A percentile compares a stretch with the other conserved stretches of the same genome.
Conservation (phyloP, 2,797 vertebrate species). For the Anguilla pacifica region DNA sequence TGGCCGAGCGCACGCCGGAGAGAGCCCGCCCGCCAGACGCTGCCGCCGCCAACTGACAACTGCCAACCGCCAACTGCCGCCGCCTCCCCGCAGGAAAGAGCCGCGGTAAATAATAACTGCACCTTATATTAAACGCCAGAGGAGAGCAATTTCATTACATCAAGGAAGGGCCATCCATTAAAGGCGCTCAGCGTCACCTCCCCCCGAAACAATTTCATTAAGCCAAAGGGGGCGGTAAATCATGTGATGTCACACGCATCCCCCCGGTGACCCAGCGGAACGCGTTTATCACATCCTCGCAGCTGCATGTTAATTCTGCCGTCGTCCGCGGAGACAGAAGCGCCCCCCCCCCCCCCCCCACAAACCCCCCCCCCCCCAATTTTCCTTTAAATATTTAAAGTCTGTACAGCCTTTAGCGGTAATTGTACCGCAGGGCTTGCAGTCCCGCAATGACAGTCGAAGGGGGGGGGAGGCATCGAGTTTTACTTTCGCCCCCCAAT, state of each 20-base stretch:
- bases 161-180: conserved; percentile 87
- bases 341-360: conserved; percentile 7
- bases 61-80: conserved; percentile 34
- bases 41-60: not conserved
- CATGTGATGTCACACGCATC: conserved; percentile 87
- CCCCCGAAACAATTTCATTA: conserved; percentile 96
- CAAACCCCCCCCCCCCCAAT: not conserved
- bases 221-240: conserved; percentile 92
- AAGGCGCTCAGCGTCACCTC: conserved; percentile 84
- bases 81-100: conserved; percentile 54
- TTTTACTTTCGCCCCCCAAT: not conserved
- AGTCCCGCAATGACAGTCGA: not conserved
- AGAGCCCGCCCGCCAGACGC: conserved; percentile 33
- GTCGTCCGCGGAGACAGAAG: conserved; percentile 57
- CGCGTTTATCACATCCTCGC: conserved; percentile 81
- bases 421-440: not conserved
- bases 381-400: conserved; percentile 25
- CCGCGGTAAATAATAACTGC: conserved; percentile 83
- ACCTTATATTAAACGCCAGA: conserved; percentile 88
- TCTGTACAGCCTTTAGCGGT: conserved; percentile 14
- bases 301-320: conserved; percentile 84
- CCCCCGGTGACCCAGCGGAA: conserved; percentile 83
- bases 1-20: not conserved
- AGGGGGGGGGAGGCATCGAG: too few species aligned
- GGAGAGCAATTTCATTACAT: conserved; percentile 89